A percentile compares a stretch with the other conserved stretches of the same genome.
Conservation (phyloP, 1,140 invertebrate species). For the Arion vulgaris region DNA sequence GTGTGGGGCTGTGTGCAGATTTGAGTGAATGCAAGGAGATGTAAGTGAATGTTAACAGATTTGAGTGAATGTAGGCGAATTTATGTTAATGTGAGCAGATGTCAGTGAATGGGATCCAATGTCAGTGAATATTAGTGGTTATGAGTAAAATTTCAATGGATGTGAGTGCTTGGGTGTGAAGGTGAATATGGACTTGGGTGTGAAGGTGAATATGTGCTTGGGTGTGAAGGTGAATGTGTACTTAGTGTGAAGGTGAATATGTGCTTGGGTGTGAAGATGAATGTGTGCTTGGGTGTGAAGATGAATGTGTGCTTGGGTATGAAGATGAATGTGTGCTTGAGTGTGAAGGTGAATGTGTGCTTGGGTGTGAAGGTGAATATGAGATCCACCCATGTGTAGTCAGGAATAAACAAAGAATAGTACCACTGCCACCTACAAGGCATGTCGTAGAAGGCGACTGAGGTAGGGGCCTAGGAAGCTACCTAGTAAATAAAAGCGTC, state of each 20-base stretch:
- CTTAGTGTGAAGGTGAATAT: neutral
- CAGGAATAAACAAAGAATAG: too few species aligned
- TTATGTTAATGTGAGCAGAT: neutral
- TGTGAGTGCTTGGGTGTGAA: neutral
- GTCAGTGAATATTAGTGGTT: neutral
- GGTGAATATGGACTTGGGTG: neutral
- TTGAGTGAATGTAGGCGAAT: neutral
- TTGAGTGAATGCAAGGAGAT: neutral
- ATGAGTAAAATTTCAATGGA: neutral
- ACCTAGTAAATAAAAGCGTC: too few species aligned
- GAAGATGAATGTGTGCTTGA: neutral
- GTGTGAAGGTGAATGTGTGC: neutral
- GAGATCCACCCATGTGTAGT: too few species aligned
- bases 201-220: neutral
- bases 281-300: neutral
- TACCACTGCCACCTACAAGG: too few species aligned
- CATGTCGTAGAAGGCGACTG: too few species aligned
- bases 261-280: neutral
- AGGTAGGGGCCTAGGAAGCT: too few species aligned
- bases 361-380: neutral
- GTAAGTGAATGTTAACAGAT: neutral
- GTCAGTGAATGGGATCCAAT: neutral
- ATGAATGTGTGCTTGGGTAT: neutral
- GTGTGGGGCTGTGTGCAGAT: neutral
- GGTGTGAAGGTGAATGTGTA: neutral